phyloP scores from a whole-genome alignment of 2,113 vertebrate species.

The Noturus placidus region DNA sequence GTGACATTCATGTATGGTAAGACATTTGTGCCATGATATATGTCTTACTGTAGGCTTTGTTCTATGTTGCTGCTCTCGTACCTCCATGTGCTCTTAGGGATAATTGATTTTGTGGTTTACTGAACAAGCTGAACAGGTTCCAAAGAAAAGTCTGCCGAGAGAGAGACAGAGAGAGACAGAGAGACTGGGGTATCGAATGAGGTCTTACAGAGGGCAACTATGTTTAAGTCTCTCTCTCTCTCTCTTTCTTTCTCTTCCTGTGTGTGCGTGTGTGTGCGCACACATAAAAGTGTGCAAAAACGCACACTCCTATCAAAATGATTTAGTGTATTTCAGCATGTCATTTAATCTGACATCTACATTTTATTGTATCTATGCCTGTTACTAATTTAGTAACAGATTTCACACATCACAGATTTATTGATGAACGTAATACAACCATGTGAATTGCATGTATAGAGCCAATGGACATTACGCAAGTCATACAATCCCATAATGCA shows the following conservation, averaged over 20 bases:
- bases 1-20: neutral
- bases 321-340: no score
- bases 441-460: neutral
- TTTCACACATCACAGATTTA: no score
- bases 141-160: neutral
- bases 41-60: neutral
- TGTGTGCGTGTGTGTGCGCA: neutral
- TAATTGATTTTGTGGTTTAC: neutral
- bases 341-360: no score
- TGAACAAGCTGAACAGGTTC: neutral
- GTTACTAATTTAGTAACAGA: no score
- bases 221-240: neutral
- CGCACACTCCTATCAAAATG: no score
- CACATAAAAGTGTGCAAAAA: no score
- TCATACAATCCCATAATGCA: no score
- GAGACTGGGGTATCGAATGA: neutral
- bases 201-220: neutral
- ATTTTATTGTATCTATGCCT: neutral
- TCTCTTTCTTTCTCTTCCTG: no score
- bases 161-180: neutral
- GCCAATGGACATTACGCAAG: no score
- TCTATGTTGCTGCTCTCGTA: neutral
- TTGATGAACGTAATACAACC: no score
- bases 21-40: neutral
- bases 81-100: no score